Percentiles rank a stretch among this genome's conserved stretches.
These are phyloP conservation scores for Pharmacophagus antenor DNA, from an alignment of 2,888 invertebrate species.

Conservation along the genomic window DNA sequence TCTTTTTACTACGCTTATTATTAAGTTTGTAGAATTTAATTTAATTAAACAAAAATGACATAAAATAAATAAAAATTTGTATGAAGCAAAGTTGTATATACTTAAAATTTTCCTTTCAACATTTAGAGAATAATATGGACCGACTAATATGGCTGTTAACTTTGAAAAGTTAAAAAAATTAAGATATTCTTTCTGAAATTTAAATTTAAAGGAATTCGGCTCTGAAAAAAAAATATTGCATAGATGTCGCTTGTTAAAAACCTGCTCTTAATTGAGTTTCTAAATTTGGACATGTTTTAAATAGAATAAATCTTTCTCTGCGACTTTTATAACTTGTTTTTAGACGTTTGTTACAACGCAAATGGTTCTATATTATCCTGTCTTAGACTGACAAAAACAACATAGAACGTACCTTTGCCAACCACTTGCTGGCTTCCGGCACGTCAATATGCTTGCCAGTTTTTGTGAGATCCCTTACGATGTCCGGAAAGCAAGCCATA, in stretches of 20 bases:
- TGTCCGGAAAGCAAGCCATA: constrained; percentile 93
- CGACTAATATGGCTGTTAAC: no score
- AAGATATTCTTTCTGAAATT: no score
- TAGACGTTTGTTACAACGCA: neutral
- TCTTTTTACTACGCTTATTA: no score
- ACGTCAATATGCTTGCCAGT: constrained; percentile 87
- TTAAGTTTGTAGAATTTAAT: no score
- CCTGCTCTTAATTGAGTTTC: neutral
- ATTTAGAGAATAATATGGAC: no score
- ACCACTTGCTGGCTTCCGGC: constrained; percentile 90
- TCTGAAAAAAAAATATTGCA: neutral
- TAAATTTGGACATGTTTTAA: neutral
- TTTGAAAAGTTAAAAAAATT: no score
- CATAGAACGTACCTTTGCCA: constrained; percentile 84
- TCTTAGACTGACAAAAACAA: constrained; percentile 49
- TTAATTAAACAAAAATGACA: no score
- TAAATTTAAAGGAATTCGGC: no score
- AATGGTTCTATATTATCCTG: constrained; percentile 42
- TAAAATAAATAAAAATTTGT: no score
- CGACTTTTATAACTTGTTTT: neutral
- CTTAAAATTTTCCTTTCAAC: no score
- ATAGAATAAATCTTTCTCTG: neutral
- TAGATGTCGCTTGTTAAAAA: neutral
- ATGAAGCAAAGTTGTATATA: no score
- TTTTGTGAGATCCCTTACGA: constrained; percentile 91